Percentiles rank a stretch among this genome's conserved stretches.
These are phyloP conservation scores for Drosophila tsacasi DNA, from an alignment of 1,140 invertebrate genomes.

Conservation along the genomic window DNA sequence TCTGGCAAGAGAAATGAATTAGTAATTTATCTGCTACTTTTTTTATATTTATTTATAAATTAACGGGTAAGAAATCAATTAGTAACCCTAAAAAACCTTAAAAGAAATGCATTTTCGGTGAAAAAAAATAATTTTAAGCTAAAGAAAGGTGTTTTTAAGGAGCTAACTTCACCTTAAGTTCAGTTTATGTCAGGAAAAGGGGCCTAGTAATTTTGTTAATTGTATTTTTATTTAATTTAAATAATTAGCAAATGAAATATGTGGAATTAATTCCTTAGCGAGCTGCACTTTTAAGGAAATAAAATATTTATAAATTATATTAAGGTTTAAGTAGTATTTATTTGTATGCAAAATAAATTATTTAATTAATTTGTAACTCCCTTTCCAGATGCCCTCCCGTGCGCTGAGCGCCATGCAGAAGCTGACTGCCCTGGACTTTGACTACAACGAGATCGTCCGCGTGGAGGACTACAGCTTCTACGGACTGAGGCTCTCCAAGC, in stretches of 20 bases:
- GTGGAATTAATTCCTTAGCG: no score
- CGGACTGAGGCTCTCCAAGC: constrained; percentile 91
- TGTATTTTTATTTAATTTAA: no score
- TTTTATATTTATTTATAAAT: background rate
- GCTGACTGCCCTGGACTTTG: constrained; percentile 92
- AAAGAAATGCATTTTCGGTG: no score
- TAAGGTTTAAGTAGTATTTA: background rate
- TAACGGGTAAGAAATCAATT: no score
- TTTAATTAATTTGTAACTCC: background rate
- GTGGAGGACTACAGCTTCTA: constrained; percentile 95
- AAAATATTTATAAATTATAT: background rate
- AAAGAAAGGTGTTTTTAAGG: no score
- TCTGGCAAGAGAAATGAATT: background rate
- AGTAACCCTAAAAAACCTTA: background rate
- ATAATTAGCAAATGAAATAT: no score
- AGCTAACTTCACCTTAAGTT: no score
- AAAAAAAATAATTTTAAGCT: background rate
- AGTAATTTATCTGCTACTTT: background rate
- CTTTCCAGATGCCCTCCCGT: constrained; percentile 90
- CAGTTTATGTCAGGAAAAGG: no score
- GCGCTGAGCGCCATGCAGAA: constrained; percentile 90
- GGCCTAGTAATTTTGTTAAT: no score
- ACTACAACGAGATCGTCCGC: constrained; percentile 93
- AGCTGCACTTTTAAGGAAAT: no score
- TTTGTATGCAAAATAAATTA: background rate